These are phyloP conservation scores for Melinaea marsaeus DNA, from an alignment of 2,888 invertebrate species.

Conservation along the genomic window DNA sequence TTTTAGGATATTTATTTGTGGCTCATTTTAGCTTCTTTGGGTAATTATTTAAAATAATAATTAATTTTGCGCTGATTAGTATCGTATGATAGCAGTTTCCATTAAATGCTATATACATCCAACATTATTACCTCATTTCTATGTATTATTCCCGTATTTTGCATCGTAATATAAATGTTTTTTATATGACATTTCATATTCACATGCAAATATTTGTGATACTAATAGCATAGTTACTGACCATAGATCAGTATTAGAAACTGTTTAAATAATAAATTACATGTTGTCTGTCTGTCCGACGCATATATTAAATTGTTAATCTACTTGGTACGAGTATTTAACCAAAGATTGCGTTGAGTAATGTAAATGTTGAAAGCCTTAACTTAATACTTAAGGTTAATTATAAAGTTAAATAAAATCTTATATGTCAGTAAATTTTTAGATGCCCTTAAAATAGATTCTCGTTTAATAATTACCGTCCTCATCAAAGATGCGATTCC, in stretches of 20 bases:
- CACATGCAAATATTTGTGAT: too few species aligned
- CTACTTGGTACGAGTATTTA: background rate
- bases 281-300: background rate
- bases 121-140: background rate
- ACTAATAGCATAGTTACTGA: background rate
- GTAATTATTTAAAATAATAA: background rate
- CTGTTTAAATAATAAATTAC: constrained; percentile 2
- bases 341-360: background rate
- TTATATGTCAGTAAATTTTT: background rate
- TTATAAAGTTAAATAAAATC: background rate
- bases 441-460: background rate
- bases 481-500: constrained; percentile 33
- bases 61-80: constrained; percentile 4
- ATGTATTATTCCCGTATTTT: too few species aligned
- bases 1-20: too few species aligned
- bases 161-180: too few species aligned
- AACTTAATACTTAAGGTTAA: too few species aligned
- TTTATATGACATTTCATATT: too few species aligned
- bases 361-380: background rate
- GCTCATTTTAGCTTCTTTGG: too few species aligned
- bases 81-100: constrained; percentile 10
- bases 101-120: constrained; percentile 2
- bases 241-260: background rate
- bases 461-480: background rate
- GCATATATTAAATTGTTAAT: constrained; percentile 6